Evolutionary conservation across 2,797 vertebrate species (phyloP).

Genomic region (Carduelis carduelis): DNA sequence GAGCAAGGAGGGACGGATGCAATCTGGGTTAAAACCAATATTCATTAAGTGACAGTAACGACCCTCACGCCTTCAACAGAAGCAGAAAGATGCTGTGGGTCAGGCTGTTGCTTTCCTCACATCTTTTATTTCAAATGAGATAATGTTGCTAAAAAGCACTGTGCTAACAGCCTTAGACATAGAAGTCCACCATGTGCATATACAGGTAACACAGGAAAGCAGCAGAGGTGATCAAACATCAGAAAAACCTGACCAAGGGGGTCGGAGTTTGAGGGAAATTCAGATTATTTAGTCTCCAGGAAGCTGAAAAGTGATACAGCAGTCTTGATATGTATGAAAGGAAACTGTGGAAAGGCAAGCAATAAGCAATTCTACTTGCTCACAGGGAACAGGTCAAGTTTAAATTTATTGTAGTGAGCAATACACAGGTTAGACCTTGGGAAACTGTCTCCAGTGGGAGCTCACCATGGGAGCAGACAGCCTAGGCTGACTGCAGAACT

Average conservation of each 20-base stretch:
- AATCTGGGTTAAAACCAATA: constrained; percentile 21
- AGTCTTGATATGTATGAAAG: background rate
- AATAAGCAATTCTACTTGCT: background rate
- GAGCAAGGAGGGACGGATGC: background rate
- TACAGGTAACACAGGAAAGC: background rate
- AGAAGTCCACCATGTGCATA: background rate
- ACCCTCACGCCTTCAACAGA: background rate
- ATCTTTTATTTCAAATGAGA: constrained; percentile 12
- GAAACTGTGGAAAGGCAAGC: background rate
- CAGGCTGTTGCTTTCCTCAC: background rate
- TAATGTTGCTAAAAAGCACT: background rate
- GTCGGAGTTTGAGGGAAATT: background rate
- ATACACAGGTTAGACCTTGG: background rate
- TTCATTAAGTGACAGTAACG: background rate
- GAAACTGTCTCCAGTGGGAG: background rate
- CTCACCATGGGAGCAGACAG: background rate
- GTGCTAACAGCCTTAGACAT: background rate
- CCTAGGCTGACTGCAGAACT: background rate
- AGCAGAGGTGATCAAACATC: background rate
- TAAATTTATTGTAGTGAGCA: background rate
- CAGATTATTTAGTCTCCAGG: background rate
- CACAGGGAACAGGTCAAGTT: background rate
- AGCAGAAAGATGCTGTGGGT: background rate
- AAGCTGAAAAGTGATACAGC: background rate
- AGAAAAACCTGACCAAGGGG: background rate